Conservation (phyloP, 2,797 vertebrate species). For the Schizopygopsis pylzovi region DNA sequence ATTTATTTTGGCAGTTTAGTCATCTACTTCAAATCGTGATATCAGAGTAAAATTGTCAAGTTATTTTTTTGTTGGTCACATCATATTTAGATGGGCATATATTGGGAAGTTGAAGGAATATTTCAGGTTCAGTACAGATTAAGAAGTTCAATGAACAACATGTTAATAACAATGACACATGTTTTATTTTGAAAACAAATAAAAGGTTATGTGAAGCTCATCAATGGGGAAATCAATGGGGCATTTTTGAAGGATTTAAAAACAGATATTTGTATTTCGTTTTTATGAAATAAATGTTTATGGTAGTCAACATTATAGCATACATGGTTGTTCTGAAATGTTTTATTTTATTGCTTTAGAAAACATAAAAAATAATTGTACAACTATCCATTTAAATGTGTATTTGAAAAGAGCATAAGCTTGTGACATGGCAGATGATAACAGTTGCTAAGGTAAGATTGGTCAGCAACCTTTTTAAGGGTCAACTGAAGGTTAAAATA, state of each 20-base stretch:
- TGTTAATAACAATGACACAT: background rate
- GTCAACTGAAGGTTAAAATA: background rate
- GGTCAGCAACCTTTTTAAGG: background rate
- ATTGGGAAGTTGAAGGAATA: background rate
- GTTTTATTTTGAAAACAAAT: background rate
- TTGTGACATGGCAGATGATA: background rate
- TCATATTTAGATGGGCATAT: background rate
- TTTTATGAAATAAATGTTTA: too few species aligned
- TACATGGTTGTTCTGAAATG: too few species aligned
- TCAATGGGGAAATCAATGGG: too few species aligned
- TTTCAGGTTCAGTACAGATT: background rate
- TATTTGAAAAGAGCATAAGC: background rate
- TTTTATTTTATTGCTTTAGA: background rate
- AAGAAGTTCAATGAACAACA: background rate
- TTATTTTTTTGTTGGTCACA: background rate
- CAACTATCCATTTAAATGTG: background rate
- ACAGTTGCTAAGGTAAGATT: background rate
- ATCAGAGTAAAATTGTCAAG: background rate
- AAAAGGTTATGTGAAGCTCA: background rate
- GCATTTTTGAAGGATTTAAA: background rate
- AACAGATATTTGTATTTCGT: background rate
- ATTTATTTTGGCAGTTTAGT: slow-evolving; percentile 56
- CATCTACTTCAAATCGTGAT: slow-evolving; percentile 9
- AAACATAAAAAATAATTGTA: background rate
- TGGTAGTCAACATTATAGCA: too few species aligned